These are phyloP conservation scores for Drosophila rellima DNA, from an alignment of 2,888 invertebrate species.

Conservation along the genomic window DNA sequence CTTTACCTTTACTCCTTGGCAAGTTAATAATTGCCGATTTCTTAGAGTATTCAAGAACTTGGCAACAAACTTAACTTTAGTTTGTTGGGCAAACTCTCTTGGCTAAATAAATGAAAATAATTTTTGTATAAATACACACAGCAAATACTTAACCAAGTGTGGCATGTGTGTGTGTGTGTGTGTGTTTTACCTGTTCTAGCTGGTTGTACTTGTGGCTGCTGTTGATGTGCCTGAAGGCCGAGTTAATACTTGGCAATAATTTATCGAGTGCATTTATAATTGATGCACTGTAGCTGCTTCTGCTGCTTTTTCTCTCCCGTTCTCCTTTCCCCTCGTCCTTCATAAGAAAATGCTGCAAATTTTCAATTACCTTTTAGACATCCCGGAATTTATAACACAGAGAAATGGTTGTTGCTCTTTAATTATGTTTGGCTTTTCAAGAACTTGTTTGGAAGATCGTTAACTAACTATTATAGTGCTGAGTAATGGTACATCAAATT, in stretches of 20 bases:
- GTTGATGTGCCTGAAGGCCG: constrained; percentile 72
- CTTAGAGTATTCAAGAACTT: constrained; percentile 20
- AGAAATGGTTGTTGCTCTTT: constrained; percentile 7
- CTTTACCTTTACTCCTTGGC: neutral
- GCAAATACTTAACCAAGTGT: constrained; percentile 7
- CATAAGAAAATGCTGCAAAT: constrained; percentile 24
- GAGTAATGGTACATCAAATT: neutral
- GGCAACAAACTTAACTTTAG: constrained; percentile 34
- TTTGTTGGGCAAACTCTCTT: constrained; percentile 42
- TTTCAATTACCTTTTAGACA: constrained; percentile 53
- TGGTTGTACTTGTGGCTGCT: constrained; percentile 40
- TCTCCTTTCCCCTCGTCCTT: neutral
- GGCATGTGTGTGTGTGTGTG: constrained; percentile 4
- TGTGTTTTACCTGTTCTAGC: constrained; percentile 13
- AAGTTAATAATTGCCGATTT: neutral
- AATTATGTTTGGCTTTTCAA: constrained; percentile 10
- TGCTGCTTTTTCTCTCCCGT: constrained; percentile 3
- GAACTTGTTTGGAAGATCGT: neutral
- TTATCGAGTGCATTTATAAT: constrained; percentile 78
- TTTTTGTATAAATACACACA: constrained; percentile 58
- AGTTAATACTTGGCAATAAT: constrained; percentile 73
- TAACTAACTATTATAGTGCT: neutral
- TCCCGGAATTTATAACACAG: constrained; percentile 26
- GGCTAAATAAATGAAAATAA: constrained; percentile 65
- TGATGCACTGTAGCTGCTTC: constrained; percentile 50